phyloP scores from a whole-genome alignment of 2,888 invertebrate genomes.

The Parnassius smintheus region DNA sequence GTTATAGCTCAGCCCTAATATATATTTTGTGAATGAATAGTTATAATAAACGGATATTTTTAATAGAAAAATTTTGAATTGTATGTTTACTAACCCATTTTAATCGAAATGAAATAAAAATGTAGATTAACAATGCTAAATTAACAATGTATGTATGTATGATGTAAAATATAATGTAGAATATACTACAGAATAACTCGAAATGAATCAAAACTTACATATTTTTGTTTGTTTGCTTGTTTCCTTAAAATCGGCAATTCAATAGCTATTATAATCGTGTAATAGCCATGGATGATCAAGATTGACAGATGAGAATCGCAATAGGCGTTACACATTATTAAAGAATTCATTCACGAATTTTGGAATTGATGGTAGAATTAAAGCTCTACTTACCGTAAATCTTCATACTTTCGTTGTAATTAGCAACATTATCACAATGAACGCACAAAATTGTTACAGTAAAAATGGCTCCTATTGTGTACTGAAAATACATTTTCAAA shows the following conservation, averaged over 20 bases:
- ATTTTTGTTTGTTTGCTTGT: background rate
- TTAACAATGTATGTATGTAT: too few relatives aligned
- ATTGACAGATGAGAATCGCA: constrained; percentile 28
- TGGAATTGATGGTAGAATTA: background rate
- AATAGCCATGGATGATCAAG: constrained; percentile 26
- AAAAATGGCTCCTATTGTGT: constrained; percentile 79
- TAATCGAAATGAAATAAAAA: too few relatives aligned
- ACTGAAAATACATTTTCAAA: constrained; percentile 73
- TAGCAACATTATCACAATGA: constrained; percentile 77
- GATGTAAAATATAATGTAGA: too few relatives aligned
- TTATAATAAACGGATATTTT: too few relatives aligned
- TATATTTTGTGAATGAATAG: too few relatives aligned
- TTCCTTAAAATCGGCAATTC: background rate
- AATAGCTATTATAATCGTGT: constrained; percentile 8
- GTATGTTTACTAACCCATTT: too few relatives aligned
- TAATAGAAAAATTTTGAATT: too few relatives aligned
- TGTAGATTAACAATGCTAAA: too few relatives aligned
- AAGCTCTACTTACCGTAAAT: constrained; percentile 66
- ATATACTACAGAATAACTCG: too few relatives aligned
- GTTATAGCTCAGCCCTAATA: too few relatives aligned
- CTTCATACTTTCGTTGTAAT: constrained; percentile 75
- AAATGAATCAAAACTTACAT: background rate
- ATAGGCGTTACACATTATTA: constrained; percentile 29
- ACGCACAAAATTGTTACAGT: constrained; percentile 80
- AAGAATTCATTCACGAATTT: background rate